Base-by-base conservation (phyloP, 2,113 vertebrate genomes). In the Sylvilagus bachmani region DNA sequence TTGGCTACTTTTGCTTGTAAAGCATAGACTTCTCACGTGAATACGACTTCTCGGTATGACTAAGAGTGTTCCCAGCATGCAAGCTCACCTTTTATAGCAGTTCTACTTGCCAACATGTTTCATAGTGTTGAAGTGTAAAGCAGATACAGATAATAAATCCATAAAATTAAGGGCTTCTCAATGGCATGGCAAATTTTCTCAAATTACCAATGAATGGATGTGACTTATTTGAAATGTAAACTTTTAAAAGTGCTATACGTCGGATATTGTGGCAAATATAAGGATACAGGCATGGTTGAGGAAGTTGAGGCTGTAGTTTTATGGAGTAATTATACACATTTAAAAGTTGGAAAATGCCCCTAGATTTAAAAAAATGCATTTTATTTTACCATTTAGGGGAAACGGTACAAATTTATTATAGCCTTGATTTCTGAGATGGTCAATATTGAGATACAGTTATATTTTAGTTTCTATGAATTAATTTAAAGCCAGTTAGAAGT, bases 391-490 rank as follows among this genome's bases (percentile, higher is more conserved):
- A 3, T 66, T 85, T 82, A 67, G 12, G 62, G 44, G 25, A 88
- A 92, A 79, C 22, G 6, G 5, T 61, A 38, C 10, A 73, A 78
- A 73, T 71, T 88, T 78, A 69, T 24, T 61, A 44, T 84, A 75
- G 10, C n/a, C 31, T 74, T 94, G 82, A 78, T 69, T 95, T 95
- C 91, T 74, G 82, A 81, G 49, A 89, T 0, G 78, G 17, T 19
- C 17, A 38, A 58, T 87, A 51, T 36, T 86, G 81, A 92, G 44
- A 61, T 74, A 71, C 66, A 10, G 62, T 89, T 27, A 71, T 88
- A 83, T 94, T 91, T 86, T 81, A 71, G 27, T 89, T 93, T 89
- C 67, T 29, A 79, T 89, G 31, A 86, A 25, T 86, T 93, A 77
- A 58, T 88, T 94, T 51, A 90, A 84, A 96, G 79, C 14, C 64